A percentile compares a stretch with the other conserved stretches of the same genome.
phyloP scores from a whole-genome alignment of 2,888 invertebrate species.

The Melipona beecheii region DNA sequence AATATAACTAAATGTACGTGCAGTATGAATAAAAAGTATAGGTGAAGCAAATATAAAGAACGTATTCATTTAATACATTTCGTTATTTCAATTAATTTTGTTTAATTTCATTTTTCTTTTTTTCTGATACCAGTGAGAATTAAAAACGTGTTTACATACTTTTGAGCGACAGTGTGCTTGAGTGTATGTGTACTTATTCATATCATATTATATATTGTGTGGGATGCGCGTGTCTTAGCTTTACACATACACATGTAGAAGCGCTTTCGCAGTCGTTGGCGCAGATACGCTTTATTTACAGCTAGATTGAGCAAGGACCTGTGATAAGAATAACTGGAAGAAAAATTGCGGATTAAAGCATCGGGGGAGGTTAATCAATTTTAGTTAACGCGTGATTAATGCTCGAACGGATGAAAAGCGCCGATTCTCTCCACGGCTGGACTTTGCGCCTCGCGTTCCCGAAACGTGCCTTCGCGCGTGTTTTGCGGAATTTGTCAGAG shows the following conservation, averaged over 20 bases:
- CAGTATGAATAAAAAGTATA: no score
- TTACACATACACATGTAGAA: not conserved
- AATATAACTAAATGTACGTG: no score
- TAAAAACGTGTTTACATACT: no score
- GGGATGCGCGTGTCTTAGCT: no score
- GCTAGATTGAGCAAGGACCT: constrained; percentile 31
- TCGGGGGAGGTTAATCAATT: constrained; percentile 32
- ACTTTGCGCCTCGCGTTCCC: not conserved
- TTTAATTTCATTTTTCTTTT: no score
- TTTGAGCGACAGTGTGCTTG: no score
- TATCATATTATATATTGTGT: no score
- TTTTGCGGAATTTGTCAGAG: not conserved
- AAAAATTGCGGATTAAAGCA: constrained; percentile 54
- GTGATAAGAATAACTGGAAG: constrained; percentile 48
- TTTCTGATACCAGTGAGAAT: no score
- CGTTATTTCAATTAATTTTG: no score
- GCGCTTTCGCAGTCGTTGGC: constrained; percentile 26
- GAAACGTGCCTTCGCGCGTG: not conserved
- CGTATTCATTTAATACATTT: no score
- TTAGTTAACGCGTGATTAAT: constrained; percentile 44
- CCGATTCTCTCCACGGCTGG: not conserved
- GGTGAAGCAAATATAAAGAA: no score
- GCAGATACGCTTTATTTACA: constrained; percentile 21
- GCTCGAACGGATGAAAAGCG: not conserved
- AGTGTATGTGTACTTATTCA: no score